These are phyloP conservation scores for Columba janthina DNA, from an alignment of 2,113 vertebrate species.

Conservation along the genomic window DNA sequence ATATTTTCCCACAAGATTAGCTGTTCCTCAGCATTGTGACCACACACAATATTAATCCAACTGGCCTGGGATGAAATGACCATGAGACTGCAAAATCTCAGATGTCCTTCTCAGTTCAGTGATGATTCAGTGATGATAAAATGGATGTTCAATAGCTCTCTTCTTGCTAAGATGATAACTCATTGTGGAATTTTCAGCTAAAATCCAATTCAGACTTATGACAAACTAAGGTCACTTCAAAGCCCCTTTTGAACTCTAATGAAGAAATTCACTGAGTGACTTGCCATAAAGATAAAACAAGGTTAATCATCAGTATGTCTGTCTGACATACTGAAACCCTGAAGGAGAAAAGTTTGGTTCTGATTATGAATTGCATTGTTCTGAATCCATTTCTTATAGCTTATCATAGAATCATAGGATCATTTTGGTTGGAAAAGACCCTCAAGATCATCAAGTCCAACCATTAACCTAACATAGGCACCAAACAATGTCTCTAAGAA, in stretches of 20 bases:
- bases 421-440: too few relatives aligned
- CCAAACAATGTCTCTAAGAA: too few relatives aligned
- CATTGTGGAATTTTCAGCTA: background rate
- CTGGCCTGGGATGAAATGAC: background rate
- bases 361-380: background rate
- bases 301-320: background rate
- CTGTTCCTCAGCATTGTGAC: background rate
- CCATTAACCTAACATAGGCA: too few relatives aligned
- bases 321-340: background rate
- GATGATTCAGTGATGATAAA: background rate
- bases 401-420: background rate
- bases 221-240: background rate
- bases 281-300: background rate
- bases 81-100: background rate
- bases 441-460: too few relatives aligned
- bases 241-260: background rate
- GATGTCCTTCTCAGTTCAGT: constrained; percentile 36
- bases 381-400: background rate
- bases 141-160: background rate
- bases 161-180: background rate
- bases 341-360: background rate
- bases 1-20: background rate
- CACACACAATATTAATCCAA: background rate
- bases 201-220: background rate
- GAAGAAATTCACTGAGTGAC: background rate